Percentiles rank a stretch among this genome's conserved stretches.
These are phyloP conservation scores for Kryptopterus vitreolus DNA, from an alignment of 2,797 vertebrate genomes.

Conservation along the genomic window DNA sequence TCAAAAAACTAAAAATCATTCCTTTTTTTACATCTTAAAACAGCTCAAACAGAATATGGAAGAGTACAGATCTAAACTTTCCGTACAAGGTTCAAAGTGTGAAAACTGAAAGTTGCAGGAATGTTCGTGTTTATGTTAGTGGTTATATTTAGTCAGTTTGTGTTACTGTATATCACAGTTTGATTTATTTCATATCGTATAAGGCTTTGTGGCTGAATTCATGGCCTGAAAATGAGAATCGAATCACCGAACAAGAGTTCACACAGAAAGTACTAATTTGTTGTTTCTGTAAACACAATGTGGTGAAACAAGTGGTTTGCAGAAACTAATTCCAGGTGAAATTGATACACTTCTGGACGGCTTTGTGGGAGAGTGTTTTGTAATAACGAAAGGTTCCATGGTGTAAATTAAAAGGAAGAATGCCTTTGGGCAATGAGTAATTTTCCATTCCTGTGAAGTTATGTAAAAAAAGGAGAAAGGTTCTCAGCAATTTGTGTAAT, in stretches of 20 bases:
- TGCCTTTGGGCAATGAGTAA: slow-evolving; percentile 37
- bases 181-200: neutral
- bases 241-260: slow-evolving; percentile 13
- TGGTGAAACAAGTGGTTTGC: slow-evolving; percentile 29
- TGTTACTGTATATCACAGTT: neutral
- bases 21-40: neutral
- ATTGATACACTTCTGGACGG: neutral
- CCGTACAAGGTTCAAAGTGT: slow-evolving; percentile 7
- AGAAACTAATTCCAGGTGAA: slow-evolving; percentile 32
- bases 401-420: slow-evolving; percentile 32
- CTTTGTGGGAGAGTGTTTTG: slow-evolving; percentile 26
- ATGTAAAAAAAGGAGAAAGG: slow-evolving; percentile 26
- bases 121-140: slow-evolving; percentile 5
- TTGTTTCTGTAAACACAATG: slow-evolving; percentile 17
- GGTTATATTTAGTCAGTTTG: slow-evolving; percentile 11
- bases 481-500: slow-evolving; percentile 5
- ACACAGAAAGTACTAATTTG: neutral
- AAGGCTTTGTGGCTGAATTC: neutral
- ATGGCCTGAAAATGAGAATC: slow-evolving; percentile 19
- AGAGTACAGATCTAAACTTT: neutral
- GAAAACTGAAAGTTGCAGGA: slow-evolving; percentile 6
- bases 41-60: neutral
- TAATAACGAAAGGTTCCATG: slow-evolving; percentile 35
- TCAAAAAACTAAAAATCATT: neutral
- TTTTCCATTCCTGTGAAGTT: slow-evolving; percentile 46